Evolutionary conservation across 2,797 vertebrate genomes (phyloP), one percentile per base, ranked within the genome.

Genomic region (Miichthys miiuy): DNA sequence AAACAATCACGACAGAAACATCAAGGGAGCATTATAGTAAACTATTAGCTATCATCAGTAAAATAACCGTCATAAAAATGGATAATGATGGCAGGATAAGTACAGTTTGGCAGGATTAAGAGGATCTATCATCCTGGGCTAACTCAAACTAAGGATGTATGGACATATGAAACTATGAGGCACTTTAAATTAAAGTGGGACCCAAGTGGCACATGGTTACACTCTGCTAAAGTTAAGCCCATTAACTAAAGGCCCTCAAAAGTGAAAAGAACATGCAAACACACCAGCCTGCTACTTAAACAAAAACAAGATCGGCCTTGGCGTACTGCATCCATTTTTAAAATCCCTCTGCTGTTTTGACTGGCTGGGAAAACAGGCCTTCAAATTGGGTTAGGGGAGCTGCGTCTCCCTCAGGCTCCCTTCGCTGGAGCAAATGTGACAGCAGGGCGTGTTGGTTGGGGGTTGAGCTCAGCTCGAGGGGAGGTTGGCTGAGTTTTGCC

Each of bases 401-500:
- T 86, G 83, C 6, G 55, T 84, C 80, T 92, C 87, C 91, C 86
- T 90, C 82, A 78, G 91, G 90, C 89, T 85, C 16, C 54, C 52
- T 83, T 83, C 21, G 58, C 88, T 78, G 86, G 78, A 92, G 87
- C 83, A 79, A 91, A 91, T 88, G 89, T 91, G 92, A 92, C 91
- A 93, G 88, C 82, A 82, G 87, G 87, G 87, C 21, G 79, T 88
- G 88, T 81, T 88, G 76, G 34, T 38, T 38, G 80, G 81, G 75
- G 81, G 82, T 51, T 78, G 84, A 86, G 85, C 76, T 81, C 69
- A 47, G 86, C 82, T 85, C 55, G n/a, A 83, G 75, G 89, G 87
- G 79, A 86, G 89, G 91, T 78, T 91, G 91, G 84, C 68, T 74
- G 90, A 90, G 88, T 93, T 93, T 90, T 93, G 87, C 76, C 94